Percentiles rank a stretch among this genome's conserved stretches.
Evolutionary conservation across 2,888 invertebrate species (phyloP).

Genomic region (Campoletis raptor): DNA sequence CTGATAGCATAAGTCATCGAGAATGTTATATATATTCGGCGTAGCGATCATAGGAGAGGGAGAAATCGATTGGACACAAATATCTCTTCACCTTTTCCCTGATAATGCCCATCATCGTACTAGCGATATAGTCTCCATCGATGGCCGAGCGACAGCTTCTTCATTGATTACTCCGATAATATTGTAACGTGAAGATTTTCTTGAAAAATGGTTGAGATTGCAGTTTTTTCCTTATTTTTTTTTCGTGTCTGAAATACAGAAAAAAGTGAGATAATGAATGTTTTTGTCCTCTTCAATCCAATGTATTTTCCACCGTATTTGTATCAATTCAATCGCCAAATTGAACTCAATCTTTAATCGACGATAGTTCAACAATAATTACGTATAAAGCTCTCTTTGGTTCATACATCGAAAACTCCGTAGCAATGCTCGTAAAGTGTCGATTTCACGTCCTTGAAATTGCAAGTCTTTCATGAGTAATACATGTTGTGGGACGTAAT

Average conservation of each 20-base stretch:
- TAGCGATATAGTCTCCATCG: not conserved
- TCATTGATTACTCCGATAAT: not conserved
- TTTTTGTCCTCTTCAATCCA: not conserved
- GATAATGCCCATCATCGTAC: not conserved
- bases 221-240: not conserved
- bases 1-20: conserved; percentile 58
- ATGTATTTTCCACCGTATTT: not conserved
- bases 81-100: conserved; percentile 48
- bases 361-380: conserved; percentile 25
- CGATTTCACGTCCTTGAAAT: not conserved
- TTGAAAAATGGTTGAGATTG: not conserved
- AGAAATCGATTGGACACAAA: conserved; percentile 49
- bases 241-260: not conserved
- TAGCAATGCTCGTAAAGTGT: conserved; percentile 39
- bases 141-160: not conserved
- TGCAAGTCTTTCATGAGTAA: conserved; percentile 26
- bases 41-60: conserved; percentile 27
- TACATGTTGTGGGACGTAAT: conserved; percentile 22
- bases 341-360: conserved; percentile 14
- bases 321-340: not conserved
- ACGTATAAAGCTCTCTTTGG: conserved; percentile 9
- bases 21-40: conserved; percentile 1
- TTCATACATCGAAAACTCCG: conserved; percentile 28
- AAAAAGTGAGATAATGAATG: not conserved
- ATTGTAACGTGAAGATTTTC: not conserved